phyloP scores from a whole-genome alignment of 2,113 vertebrate genomes.

The Phasianus colchicus region DNA sequence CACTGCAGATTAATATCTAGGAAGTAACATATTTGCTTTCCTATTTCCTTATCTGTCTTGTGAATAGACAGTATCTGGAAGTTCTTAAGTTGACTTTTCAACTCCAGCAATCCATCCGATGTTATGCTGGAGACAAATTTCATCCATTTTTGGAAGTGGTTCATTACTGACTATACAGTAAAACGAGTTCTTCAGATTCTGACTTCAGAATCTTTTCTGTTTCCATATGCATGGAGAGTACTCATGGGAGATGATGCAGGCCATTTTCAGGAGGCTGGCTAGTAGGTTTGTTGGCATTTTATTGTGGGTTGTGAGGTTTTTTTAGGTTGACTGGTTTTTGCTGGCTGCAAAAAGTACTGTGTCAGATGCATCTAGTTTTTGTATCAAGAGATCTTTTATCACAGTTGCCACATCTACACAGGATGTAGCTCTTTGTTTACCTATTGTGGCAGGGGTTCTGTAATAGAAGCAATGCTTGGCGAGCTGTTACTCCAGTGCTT shows the following conservation, averaged over 20 bases:
- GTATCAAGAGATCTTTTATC: neutral
- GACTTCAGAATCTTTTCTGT: neutral
- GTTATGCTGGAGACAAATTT: neutral
- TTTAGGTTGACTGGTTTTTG: neutral
- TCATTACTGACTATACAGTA: neutral
- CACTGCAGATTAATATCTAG: neutral
- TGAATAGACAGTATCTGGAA: neutral
- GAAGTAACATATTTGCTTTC: neutral
- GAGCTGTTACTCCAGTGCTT: neutral
- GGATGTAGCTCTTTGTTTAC: neutral
- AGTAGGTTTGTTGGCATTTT: neutral
- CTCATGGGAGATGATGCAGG: neutral
- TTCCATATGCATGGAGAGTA: rapidly evolving
- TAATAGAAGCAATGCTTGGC: neutral
- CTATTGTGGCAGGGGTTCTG: neutral
- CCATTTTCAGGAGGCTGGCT: neutral
- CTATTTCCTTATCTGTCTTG: neutral
- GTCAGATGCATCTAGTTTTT: neutral
- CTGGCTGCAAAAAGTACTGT: neutral
- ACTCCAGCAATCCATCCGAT: neutral
- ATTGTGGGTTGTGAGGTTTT: neutral
- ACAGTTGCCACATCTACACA: too few species aligned
- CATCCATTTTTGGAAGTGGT: neutral
- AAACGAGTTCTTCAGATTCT: neutral
- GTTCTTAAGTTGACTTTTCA: neutral